Evolutionary conservation across 2,113 vertebrate species (phyloP).

Genomic region (Paramisgurnus dabryanus): DNA sequence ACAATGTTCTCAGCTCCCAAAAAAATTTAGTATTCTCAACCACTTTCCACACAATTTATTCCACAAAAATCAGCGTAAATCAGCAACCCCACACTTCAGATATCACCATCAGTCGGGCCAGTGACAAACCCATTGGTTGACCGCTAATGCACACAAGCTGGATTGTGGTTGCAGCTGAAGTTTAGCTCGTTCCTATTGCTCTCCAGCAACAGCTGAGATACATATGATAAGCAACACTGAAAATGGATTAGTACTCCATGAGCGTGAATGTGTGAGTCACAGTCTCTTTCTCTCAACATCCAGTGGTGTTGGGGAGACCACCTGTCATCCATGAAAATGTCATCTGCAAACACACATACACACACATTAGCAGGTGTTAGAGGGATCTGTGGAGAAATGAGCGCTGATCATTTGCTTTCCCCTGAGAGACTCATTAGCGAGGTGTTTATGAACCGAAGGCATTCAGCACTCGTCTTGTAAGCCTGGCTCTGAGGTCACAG

Average conservation of each 20-base stretch:
- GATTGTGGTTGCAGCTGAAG: too few species aligned
- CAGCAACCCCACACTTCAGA: too few species aligned
- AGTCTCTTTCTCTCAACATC: slow-evolving; percentile 32
- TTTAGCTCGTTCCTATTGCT: background rate
- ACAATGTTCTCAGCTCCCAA: too few species aligned
- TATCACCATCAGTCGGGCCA: too few species aligned
- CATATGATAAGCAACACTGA: slow-evolving; percentile 8
- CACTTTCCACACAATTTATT: too few species aligned
- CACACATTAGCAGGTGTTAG: slow-evolving; percentile 44
- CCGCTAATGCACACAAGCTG: too few species aligned
- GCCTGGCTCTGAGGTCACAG: slow-evolving; percentile 39
- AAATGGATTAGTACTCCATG: slow-evolving; percentile 17
- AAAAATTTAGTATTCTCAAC: too few species aligned
- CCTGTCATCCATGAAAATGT: slow-evolving; percentile 56
- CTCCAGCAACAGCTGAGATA: slow-evolving; percentile 1
- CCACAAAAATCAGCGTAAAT: too few species aligned
- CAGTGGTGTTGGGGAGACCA: slow-evolving; percentile 50
- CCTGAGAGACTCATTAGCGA: slow-evolving; percentile 55
- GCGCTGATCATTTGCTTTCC: slow-evolving; percentile 40
- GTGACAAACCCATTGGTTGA: too few species aligned
- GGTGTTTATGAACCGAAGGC: slow-evolving; percentile 58
- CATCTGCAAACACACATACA: slow-evolving; percentile 44
- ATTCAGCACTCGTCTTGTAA: slow-evolving; percentile 48
- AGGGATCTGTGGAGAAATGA: slow-evolving; percentile 33
- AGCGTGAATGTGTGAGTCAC: slow-evolving; percentile 34